Evolutionary conservation across 2,888 invertebrate genomes (phyloP).

Genomic region (Sepioteuthis lessoniana): DNA sequence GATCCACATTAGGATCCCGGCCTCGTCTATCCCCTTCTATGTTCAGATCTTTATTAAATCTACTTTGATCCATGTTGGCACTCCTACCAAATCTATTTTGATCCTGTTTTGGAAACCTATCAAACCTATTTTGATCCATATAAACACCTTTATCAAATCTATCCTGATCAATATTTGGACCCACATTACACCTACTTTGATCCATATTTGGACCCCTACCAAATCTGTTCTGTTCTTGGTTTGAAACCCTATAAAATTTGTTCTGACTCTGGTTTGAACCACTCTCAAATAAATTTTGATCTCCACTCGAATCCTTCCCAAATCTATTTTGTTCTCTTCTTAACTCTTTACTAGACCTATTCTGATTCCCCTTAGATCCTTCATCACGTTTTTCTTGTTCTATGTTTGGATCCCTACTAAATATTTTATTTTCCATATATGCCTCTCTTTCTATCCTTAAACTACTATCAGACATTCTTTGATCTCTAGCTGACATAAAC

Average conservation of each 20-base stretch:
- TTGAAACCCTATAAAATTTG: neutral
- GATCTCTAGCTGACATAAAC: neutral
- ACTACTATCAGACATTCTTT: neutral
- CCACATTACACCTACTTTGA: too few species aligned
- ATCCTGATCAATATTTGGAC: too few species aligned
- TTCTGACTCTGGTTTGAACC: neutral
- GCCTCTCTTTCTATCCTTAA: neutral
- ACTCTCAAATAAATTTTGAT: neutral
- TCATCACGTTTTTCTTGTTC: neutral
- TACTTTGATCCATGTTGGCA: neutral
- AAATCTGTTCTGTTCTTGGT: neutral
- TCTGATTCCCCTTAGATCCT: neutral
- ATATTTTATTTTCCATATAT: neutral
- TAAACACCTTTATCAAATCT: neutral
- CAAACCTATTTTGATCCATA: neutral
- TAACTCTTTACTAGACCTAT: neutral
- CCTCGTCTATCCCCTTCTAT: neutral
- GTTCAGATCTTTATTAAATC: neutral
- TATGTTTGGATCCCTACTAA: neutral
- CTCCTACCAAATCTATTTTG: neutral
- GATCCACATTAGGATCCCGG: neutral
- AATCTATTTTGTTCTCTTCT: neutral
- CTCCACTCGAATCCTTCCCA: neutral
- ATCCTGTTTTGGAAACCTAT: neutral
- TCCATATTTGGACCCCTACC: neutral